phyloP scores from a whole-genome alignment of 2,113 vertebrate species.

The Cyprinodon tularosa region DNA sequence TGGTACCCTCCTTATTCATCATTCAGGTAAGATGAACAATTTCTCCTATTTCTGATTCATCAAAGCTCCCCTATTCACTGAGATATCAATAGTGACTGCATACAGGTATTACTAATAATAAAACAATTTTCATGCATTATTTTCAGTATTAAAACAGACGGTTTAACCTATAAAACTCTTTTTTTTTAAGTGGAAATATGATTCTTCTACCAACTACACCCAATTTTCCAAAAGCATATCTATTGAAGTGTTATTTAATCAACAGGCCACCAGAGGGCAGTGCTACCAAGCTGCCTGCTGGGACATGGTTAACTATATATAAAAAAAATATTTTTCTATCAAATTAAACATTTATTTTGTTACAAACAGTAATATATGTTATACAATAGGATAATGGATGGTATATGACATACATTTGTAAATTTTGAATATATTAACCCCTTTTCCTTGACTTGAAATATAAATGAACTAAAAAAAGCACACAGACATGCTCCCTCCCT shows the following conservation, averaged over 20 bases:
- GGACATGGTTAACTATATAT: background rate
- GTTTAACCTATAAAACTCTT: slow-evolving; percentile 1
- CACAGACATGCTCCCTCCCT: slow-evolving; percentile 26
- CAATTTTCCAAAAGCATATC: slow-evolving; percentile 34
- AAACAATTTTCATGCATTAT: background rate
- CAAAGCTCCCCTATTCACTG: background rate
- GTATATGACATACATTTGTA: background rate
- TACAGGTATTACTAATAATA: background rate
- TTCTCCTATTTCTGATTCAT: background rate
- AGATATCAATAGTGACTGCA: background rate
- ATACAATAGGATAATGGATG: background rate
- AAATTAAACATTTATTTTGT: background rate
- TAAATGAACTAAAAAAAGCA: background rate
- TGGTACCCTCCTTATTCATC: slow-evolving; percentile 85
- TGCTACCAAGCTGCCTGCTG: slow-evolving; percentile 8
- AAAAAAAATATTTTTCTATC: background rate
- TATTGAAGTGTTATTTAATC: slow-evolving; percentile 7
- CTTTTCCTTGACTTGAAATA: background rate
- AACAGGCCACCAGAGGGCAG: slow-evolving; percentile 58
- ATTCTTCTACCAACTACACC: slow-evolving; percentile 22
- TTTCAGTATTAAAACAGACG: too few species aligned
- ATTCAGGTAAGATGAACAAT: slow-evolving; percentile 84
- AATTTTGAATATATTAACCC: background rate
- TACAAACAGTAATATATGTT: background rate
- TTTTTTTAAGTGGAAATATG: slow-evolving; percentile 12